Conservation (phyloP, 2,888 invertebrate genomes). For the Labia minor region DNA sequence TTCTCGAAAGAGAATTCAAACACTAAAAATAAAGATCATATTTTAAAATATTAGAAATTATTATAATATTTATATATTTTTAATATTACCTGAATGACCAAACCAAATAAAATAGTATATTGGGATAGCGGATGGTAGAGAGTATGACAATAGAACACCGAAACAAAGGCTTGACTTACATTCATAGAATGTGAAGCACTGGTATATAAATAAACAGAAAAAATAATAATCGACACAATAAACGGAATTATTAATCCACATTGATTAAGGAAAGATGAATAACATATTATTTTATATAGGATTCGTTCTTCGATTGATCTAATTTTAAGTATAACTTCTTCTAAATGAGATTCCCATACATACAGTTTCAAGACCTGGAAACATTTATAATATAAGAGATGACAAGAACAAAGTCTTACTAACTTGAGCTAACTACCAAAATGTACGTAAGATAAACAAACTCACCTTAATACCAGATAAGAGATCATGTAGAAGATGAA, state of each 20-base stretch:
- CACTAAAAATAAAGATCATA: no score
- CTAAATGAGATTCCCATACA: constrained; percentile 91
- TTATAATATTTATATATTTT: no score
- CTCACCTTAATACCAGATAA: constrained; percentile 79
- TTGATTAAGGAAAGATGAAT: constrained; percentile 80
- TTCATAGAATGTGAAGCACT: no score
- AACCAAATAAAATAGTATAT: constrained; percentile 82
- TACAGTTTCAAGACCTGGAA: constrained; percentile 73
- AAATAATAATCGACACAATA: no score
- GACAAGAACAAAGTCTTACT: no score
- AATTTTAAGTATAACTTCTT: constrained; percentile 75
- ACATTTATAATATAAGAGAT: not conserved
- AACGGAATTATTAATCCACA: no score
- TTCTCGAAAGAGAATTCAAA: no score
- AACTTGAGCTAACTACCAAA: no score
- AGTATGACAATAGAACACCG: constrained; percentile 95
- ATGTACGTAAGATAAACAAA: not conserved
- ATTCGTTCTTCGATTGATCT: constrained; percentile 79
- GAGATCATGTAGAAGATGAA: constrained; percentile 88
- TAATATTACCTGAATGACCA: constrained; percentile 62
- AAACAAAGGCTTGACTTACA: no score
- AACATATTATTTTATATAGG: constrained; percentile 78
- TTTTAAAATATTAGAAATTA: no score
- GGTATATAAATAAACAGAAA: no score
- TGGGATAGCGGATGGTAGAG: constrained; percentile 71